Evolutionary conservation across 2,888 invertebrate genomes (phyloP).

Genomic region (Nomada goodeniana): DNA sequence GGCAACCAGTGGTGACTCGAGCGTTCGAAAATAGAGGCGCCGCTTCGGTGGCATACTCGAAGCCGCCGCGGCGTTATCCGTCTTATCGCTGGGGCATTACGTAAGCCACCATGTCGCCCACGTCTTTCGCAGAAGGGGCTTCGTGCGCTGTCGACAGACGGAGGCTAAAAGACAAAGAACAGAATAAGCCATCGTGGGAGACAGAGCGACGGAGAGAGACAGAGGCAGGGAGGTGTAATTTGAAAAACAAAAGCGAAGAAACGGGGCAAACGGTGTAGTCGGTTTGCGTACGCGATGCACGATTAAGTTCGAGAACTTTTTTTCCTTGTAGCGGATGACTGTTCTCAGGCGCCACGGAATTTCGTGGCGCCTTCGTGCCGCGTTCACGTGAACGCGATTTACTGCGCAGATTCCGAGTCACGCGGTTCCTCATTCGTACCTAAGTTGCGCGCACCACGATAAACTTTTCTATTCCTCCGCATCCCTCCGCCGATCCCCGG

Average conservation of each 20-base stretch:
- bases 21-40: slow-evolving; percentile 72
- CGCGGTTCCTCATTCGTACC: slow-evolving; percentile 63
- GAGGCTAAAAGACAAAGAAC: slow-evolving; percentile 5
- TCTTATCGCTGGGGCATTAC: slow-evolving; percentile 70
- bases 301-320: slow-evolving; percentile 40
- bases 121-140: slow-evolving; percentile 64
- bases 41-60: slow-evolving; percentile 57
- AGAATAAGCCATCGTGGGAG: neutral
- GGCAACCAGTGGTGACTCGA: slow-evolving; percentile 61
- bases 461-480: slow-evolving; percentile 46
- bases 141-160: slow-evolving; percentile 42
- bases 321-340: slow-evolving; percentile 41
- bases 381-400: slow-evolving; percentile 66
- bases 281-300: slow-evolving; percentile 26
- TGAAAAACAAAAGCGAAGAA: neutral
- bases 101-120: slow-evolving; percentile 70
- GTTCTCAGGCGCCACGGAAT: slow-evolving; percentile 38
- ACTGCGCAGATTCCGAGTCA: slow-evolving; percentile 75
- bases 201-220: neutral
- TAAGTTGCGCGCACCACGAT: slow-evolving; percentile 57
- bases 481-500: slow-evolving; percentile 38
- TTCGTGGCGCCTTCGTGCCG: slow-evolving; percentile 55
- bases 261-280: neutral
- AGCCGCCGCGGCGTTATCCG: slow-evolving; percentile 65
- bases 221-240: too few species aligned